A percentile compares a stretch with the other conserved stretches of the same genome.
phyloP scores from a whole-genome alignment of 2,797 vertebrate genomes.

The Ciconia nigra region DNA sequence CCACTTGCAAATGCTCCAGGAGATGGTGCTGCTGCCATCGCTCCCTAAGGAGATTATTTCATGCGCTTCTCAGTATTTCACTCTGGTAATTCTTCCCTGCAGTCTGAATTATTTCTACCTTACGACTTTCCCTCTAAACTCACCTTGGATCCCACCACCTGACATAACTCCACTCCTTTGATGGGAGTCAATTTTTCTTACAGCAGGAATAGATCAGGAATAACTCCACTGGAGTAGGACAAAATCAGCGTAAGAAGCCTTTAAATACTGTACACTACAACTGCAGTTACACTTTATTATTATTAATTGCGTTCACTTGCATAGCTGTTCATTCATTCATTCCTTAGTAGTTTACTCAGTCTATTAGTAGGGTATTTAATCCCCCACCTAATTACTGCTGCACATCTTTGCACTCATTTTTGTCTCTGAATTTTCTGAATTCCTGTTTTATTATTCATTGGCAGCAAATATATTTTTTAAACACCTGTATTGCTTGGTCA shows the following conservation, averaged over 20 bases:
- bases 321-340: not conserved
- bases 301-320: not conserved
- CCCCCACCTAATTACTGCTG: not conserved
- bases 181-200: not conserved
- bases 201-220: not conserved
- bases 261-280: not conserved
- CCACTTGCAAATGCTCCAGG: not conserved
- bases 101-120: conserved; percentile 23
- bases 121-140: not conserved
- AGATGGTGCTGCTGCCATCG: not conserved
- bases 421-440: not conserved
- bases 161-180: not conserved
- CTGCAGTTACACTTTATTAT: not conserved
- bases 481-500: not conserved
- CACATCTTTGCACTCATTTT: not conserved
- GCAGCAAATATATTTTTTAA: not conserved
- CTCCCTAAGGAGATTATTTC: conserved; percentile 16
- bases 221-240: not conserved
- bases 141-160: not conserved
- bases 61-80: not conserved
- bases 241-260: not conserved
- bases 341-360: not conserved
- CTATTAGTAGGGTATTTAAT: not conserved
- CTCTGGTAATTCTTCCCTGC: not conserved
- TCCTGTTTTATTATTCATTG: not conserved